Percentiles rank a stretch among this genome's conserved stretches.
These are phyloP conservation scores for Dicentrarchus labrax DNA, from an alignment of 2,113 vertebrate genomes.

Conservation along the genomic window DNA sequence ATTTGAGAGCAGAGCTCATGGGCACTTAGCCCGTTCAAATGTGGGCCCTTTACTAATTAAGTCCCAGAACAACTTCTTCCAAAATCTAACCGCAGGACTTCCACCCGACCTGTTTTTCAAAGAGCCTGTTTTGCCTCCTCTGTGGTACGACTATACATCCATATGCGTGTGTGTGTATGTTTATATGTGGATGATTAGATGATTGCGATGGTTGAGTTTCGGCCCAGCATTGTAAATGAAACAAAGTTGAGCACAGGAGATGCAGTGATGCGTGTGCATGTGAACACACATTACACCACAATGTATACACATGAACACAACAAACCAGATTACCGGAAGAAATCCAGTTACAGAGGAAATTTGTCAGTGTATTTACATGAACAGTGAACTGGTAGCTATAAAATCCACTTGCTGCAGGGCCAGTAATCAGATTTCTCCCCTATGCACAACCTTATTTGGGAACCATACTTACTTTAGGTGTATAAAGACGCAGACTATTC, in stretches of 20 bases:
- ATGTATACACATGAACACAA: background rate
- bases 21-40: conserved; percentile 63
- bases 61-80: conserved; percentile 74
- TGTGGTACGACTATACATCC: conserved; percentile 5
- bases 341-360: background rate
- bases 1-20: conserved; percentile 72
- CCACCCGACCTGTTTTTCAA: conserved; percentile 68
- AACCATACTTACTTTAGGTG: background rate
- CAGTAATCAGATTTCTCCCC: background rate
- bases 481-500: background rate
- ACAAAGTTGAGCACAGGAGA: background rate
- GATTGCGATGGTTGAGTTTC: background rate
- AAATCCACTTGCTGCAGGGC: background rate
- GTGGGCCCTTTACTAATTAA: conserved; percentile 77
- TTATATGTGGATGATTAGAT: background rate
- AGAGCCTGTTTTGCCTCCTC: conserved; percentile 34
- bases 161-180: background rate
- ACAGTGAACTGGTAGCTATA: background rate
- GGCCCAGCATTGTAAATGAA: background rate
- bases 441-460: background rate
- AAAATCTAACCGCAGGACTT: conserved; percentile 71
- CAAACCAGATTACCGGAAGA: background rate
- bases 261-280: background rate
- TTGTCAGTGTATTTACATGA: background rate
- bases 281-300: background rate